Evolutionary conservation across 2,888 invertebrate species (phyloP).

Genomic region (Eupithecia abbreviata): DNA sequence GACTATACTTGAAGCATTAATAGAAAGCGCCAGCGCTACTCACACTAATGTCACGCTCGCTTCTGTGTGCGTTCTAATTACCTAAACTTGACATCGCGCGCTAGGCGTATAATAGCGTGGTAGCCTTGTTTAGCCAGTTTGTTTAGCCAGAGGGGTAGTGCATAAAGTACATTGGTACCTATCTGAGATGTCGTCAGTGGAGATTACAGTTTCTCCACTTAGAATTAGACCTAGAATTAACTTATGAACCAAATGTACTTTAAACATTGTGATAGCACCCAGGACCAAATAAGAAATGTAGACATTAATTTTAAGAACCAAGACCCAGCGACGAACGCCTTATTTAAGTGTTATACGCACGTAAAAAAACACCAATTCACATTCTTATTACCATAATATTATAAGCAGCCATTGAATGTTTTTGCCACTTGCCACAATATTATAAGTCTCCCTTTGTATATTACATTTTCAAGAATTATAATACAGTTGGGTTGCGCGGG

Average conservation of each 20-base stretch:
- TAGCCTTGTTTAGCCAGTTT: not conserved
- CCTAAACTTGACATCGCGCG: too few relatives aligned
- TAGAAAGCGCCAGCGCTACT: too few relatives aligned
- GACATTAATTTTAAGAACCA: not conserved
- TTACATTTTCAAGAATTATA: too few relatives aligned
- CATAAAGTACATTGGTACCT: not conserved
- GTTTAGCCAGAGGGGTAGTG: not conserved
- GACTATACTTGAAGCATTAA: too few relatives aligned
- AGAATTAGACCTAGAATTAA: not conserved
- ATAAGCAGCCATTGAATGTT: not conserved
- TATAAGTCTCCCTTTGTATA: too few relatives aligned
- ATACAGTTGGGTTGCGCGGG: too few relatives aligned
- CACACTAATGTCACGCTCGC: too few relatives aligned
- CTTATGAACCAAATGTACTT: not conserved
- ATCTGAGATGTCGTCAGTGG: not conserved
- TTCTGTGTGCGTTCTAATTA: too few relatives aligned
- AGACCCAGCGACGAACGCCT: not conserved
- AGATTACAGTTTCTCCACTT: not conserved
- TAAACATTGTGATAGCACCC: not conserved
- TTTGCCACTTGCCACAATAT: not conserved
- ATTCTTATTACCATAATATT: not conserved
- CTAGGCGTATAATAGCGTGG: too few relatives aligned
- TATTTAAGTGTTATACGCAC: not conserved
- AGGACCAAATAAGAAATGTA: constrained; percentile 2
- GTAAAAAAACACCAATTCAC: not conserved